Evolutionary conservation across 2,797 vertebrate species (phyloP), one percentile per base, ranked within the genome.

Genomic region (Urophycis tenuis): DNA sequence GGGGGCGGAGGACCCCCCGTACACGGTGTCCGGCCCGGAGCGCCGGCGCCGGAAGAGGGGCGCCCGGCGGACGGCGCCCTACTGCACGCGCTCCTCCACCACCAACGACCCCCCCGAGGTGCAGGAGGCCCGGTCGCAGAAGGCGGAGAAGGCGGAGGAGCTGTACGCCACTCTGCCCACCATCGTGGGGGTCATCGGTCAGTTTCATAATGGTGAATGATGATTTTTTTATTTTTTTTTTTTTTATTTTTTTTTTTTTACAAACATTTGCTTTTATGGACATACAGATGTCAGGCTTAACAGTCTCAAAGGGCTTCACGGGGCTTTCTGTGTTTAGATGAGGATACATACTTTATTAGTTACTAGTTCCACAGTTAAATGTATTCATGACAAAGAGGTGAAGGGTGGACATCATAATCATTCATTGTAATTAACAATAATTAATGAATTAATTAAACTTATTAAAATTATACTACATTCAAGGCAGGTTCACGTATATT

Each of bases 191-290:
- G 92, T 95, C 49, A 93, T 94, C 74, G 94, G 94, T 7, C 93
- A 85, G 88, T 96, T 95, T 89, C 93, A 91, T 78, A 95, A 94
- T 92, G 96, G 95, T 96, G 69, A 95, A 94, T 92, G 96, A 95
- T 96, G 69, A 17, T 77, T 31, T 33, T 45, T 45, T 29, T 71
- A 14, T 41, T n/a, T 39, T 2, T 36, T 32, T 71, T 71, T 33
- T 33, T 4, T 30, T 25, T 69, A 11, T 6, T 41, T n/a, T 39
- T 2, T 36, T 32, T 71, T 71, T 33, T 33, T 4, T 30, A 70
- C 3, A 70, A 31, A 30, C 31, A 35, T 12, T 70, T 31, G 9
- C 29, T 70, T 70, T 32, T 32, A 8, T 32, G 11, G n/a, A 64
- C 53, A 64, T 22, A 22, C 3, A 64, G 29, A 70, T 70, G 31